These are phyloP conservation scores for Darevskia mixta DNA, from an alignment of 2,797 vertebrate genomes.

Conservation along the genomic window DNA sequence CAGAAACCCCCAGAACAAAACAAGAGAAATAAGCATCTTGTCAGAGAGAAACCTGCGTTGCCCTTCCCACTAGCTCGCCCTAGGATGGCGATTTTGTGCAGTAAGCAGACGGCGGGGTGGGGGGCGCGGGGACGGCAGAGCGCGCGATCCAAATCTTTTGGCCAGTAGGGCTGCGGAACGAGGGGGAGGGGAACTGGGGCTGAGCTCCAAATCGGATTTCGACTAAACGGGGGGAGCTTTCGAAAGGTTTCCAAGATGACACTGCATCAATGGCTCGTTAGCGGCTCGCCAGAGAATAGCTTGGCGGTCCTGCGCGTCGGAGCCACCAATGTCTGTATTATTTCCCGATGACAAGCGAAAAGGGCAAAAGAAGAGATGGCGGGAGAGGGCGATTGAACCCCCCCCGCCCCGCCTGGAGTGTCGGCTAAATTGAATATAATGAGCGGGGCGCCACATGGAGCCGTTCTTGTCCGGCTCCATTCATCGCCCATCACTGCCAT, in stretches of 20 bases:
- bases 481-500: constrained; percentile 83
- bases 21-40: constrained; percentile 66
- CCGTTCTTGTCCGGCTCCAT: constrained; percentile 83
- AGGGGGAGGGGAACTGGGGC: constrained; percentile 49
- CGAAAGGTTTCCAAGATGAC: constrained; percentile 84
- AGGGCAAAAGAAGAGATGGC: constrained; percentile 42
- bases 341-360: constrained; percentile 87
- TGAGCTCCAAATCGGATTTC: constrained; percentile 94
- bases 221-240: constrained; percentile 89
- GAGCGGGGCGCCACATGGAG: constrained; percentile 91
- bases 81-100: not conserved
- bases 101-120: not conserved
- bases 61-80: not conserved
- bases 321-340: constrained; percentile 88
- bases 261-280: constrained; percentile 95
- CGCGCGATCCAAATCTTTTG: constrained; percentile 70
- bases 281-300: constrained; percentile 87
- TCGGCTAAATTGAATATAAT: constrained; percentile 93
- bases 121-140: not conserved
- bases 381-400: constrained; percentile 76
- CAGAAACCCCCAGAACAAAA: constrained; percentile 82
- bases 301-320: constrained; percentile 88
- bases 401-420: constrained; percentile 77
- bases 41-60: constrained; percentile 64
- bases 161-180: constrained; percentile 80